Evolutionary conservation across 1,140 invertebrate genomes (phyloP).

Genomic region (Panagrolaimus sp.): DNA sequence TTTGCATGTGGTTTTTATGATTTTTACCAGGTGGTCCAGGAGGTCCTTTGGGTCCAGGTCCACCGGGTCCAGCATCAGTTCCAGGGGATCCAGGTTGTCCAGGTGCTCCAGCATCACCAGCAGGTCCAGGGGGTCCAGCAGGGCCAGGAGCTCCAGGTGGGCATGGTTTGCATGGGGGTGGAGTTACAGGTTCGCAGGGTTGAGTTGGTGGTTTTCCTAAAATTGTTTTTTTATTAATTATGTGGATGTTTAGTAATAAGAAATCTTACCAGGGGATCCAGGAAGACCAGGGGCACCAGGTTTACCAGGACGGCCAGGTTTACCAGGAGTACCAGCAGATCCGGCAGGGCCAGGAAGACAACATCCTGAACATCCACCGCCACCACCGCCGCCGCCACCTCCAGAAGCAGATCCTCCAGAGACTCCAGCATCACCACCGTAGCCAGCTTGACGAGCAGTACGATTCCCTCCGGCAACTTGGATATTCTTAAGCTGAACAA

Average conservation of each 20-base stretch:
- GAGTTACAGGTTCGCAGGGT: neutral
- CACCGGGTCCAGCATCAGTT: neutral
- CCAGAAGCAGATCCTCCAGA: neutral
- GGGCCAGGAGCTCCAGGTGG: conserved; percentile 4
- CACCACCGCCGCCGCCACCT: neutral
- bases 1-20: conserved; percentile 14
- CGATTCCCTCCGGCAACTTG: conserved; percentile 32
- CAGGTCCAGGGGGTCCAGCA: neutral
- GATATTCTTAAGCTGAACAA: conserved; percentile 37
- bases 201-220: conserved; percentile 28
- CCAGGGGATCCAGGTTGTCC: conserved; percentile 11
- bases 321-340: neutral
- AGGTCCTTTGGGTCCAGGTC: conserved; percentile 1
- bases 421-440: neutral
- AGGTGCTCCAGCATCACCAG: conserved; percentile 9
- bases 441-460: conserved; percentile 25
- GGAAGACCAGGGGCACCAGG: conserved; percentile 1
- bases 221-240: too few species aligned
- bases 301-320: neutral
- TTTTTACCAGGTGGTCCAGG: neutral
- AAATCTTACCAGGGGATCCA: neutral
- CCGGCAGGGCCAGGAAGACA: neutral
- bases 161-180: conserved; percentile 20
- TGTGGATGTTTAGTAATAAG: too few species aligned
- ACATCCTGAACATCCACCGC: conserved; percentile 1